A percentile compares a stretch with the other conserved stretches of the same genome.
These are phyloP conservation scores for Acanthosoma haemorrhoidale DNA, from an alignment of 2,888 invertebrate species.

Conservation along the genomic window DNA sequence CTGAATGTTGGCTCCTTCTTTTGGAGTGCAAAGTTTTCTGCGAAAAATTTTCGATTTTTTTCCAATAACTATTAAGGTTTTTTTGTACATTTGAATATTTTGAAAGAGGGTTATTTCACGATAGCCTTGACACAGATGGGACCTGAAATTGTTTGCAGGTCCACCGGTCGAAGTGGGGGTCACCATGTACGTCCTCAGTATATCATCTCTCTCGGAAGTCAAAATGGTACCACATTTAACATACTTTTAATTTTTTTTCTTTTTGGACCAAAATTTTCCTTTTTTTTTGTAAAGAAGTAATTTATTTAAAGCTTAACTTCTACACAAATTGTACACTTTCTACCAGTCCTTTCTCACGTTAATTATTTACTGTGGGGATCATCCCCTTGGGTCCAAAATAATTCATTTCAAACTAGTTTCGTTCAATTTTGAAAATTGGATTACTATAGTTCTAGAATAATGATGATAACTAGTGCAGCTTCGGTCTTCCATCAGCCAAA, in stretches of 20 bases:
- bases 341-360: constrained; percentile 18
- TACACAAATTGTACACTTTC: background rate
- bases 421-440: no score
- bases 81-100: background rate
- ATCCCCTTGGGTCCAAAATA: no score
- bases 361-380: no score
- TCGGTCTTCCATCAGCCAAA: no score
- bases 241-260: background rate
- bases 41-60: background rate
- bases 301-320: background rate
- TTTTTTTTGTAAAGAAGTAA: background rate
- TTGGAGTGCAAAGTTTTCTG: background rate
- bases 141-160: constrained; percentile 46
- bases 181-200: constrained; percentile 56
- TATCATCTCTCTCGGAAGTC: constrained; percentile 57
- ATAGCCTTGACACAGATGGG: constrained; percentile 18
- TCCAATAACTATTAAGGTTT: background rate
- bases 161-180: constrained; percentile 54
- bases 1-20: constrained; percentile 26
- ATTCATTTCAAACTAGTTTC: no score
- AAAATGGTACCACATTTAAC: constrained; percentile 49
- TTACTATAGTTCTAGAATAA: no score
- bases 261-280: constrained; percentile 13
- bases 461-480: no score
- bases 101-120: background rate